Evolutionary conservation across 2,113 vertebrate genomes (phyloP).

Genomic region (Clarias magur): DNA sequence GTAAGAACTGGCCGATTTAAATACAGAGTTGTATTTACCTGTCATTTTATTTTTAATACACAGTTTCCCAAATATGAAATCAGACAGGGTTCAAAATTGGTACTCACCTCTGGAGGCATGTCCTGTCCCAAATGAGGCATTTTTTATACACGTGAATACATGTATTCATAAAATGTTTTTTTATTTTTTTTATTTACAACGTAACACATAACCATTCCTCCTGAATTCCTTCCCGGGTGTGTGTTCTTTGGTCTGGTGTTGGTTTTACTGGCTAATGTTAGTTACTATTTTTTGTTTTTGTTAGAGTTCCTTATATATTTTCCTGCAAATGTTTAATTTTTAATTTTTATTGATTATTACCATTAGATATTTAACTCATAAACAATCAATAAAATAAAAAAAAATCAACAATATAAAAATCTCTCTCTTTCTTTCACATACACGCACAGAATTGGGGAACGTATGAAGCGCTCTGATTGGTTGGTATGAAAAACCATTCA

Average conservation of each 20-base stretch:
- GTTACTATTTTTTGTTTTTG: not conserved
- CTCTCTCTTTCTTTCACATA: not conserved
- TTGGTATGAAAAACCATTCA: constrained; percentile 62
- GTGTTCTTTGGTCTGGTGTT: not conserved
- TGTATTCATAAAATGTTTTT: not conserved
- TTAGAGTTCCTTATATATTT: not conserved
- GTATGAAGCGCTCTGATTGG: constrained; percentile 65
- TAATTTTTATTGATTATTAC: not conserved
- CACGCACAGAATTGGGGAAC: not conserved
- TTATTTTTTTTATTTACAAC: not conserved
- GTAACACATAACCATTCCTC: not conserved
- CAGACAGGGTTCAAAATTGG: not conserved
- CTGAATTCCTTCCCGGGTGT: not conserved
- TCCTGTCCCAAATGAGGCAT: not conserved
- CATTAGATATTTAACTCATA: not conserved
- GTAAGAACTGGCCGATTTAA: not conserved
- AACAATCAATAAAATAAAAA: not conserved
- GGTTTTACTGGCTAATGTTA: not conserved
- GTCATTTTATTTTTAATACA: not conserved
- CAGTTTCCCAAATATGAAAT: not conserved
- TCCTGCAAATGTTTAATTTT: too few relatives aligned
- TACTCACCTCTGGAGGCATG: not conserved
- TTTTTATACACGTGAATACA: not conserved
- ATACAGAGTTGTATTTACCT: not conserved
- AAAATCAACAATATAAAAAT: not conserved